phyloP scores from a whole-genome alignment of 2,797 vertebrate genomes.

The Eremophila alpestris region DNA sequence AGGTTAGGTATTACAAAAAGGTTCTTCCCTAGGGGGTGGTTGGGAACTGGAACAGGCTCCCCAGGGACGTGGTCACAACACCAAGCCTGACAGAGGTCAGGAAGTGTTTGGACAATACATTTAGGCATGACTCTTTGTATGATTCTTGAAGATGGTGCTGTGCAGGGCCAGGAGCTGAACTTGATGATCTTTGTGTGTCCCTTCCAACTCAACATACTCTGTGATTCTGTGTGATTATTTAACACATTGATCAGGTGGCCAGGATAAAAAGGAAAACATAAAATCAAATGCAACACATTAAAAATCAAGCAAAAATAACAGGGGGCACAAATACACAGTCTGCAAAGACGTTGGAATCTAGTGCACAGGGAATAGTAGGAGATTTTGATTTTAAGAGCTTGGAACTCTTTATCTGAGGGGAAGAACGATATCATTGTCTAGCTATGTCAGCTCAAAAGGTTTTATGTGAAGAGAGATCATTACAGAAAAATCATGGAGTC shows the following conservation, averaged over 20 bases:
- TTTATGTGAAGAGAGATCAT: neutral
- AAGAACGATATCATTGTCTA: conserved; percentile 27
- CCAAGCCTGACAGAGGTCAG: neutral
- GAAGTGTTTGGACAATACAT: neutral
- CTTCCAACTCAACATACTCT: neutral
- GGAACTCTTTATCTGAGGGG: conserved; percentile 1
- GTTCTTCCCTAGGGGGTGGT: too few species aligned
- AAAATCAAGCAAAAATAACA: conserved; percentile 2
- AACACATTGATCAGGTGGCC: neutral
- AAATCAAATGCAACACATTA: neutral
- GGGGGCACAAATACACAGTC: neutral
- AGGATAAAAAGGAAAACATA: neutral
- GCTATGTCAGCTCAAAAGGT: neutral
- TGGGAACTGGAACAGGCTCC: neutral
- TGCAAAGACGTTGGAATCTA: neutral
- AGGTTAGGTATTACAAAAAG: neutral
- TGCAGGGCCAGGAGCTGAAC: neutral
- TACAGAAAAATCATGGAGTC: neutral
- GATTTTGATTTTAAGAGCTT: conserved; percentile 38
- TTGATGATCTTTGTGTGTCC: neutral
- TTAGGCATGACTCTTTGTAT: neutral
- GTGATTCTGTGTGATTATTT: neutral
- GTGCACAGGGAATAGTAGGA: neutral
- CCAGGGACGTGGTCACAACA: neutral
- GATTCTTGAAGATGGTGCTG: neutral